These are phyloP conservation scores for Sapayoa aenigma DNA, from an alignment of 2,113 vertebrate species.

Conservation along the genomic window DNA sequence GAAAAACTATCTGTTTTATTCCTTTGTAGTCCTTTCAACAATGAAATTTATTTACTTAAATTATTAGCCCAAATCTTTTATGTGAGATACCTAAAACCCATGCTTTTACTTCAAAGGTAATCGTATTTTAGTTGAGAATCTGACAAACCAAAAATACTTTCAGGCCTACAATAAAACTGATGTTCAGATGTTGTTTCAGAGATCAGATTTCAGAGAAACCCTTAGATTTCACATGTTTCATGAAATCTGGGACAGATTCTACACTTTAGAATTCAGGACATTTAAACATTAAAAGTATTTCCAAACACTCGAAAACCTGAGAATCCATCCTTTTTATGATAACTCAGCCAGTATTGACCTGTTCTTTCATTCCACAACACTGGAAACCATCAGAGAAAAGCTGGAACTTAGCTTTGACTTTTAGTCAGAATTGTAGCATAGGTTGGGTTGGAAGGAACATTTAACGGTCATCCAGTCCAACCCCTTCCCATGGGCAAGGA, in stretches of 20 bases:
- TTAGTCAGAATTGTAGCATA: not conserved
- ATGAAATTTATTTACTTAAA: not conserved
- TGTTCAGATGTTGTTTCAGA: not conserved
- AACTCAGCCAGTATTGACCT: not conserved
- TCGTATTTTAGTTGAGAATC: not conserved
- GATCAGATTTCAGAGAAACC: not conserved
- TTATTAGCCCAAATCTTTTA: not conserved
- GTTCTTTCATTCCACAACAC: not conserved
- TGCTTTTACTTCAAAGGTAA: not conserved
- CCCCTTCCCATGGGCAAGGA: not conserved
- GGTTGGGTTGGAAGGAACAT: not conserved
- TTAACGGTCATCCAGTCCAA: not conserved
- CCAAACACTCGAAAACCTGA: not conserved
- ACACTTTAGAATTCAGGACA: not conserved
- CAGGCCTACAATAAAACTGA: not conserved
- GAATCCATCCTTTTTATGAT: not conserved
- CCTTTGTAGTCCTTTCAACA: not conserved
- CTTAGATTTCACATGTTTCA: not conserved
- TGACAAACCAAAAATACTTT: not conserved
- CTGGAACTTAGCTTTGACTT: not conserved
- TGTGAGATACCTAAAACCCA: not conserved
- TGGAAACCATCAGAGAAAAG: not conserved
- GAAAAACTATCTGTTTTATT: not conserved
- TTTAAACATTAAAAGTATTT: not conserved
- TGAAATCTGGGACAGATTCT: not conserved